Percentiles rank a stretch among this genome's conserved stretches.
Evolutionary conservation across 2,797 vertebrate genomes (phyloP).

Genomic region (Salarias fasciatus): DNA sequence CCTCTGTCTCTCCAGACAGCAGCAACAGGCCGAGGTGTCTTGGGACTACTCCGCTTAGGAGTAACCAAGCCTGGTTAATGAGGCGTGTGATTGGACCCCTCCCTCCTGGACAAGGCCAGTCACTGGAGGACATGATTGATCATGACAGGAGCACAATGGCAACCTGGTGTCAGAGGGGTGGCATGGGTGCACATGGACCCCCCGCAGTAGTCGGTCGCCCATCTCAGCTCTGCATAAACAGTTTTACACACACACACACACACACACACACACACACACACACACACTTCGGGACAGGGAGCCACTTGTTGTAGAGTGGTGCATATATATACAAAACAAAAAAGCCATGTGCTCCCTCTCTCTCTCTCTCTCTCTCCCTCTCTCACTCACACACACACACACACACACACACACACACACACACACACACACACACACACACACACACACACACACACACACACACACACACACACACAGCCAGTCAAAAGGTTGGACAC

Average conservation of each 20-base stretch:
- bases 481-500: too few species aligned
- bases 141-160: conserved; percentile 83
- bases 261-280: conserved; percentile 67
- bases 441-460: too few species aligned
- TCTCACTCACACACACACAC: too few species aligned
- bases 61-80: conserved; percentile 88
- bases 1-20: conserved; percentile 69
- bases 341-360: background rate
- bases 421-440: too few species aligned
- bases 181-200: conserved; percentile 64
- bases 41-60: conserved; percentile 71
- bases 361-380: too few species aligned
- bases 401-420: too few species aligned
- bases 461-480: too few species aligned
- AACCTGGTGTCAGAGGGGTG: conserved; percentile 79
- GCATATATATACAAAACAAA: background rate
- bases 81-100: conserved; percentile 87
- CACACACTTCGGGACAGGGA: conserved; percentile 6
- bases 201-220: conserved; percentile 42
- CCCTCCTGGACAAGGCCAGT: conserved; percentile 81
- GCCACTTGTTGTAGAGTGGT: conserved; percentile 13
- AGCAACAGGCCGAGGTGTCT: conserved; percentile 82
- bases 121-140: conserved; percentile 85
- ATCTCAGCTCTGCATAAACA: conserved; percentile 56
- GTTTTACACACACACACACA: conserved; percentile 45